Evolutionary conservation across 1,140 invertebrate genomes (phyloP).

Genomic region (Fopius arisanus): DNA sequence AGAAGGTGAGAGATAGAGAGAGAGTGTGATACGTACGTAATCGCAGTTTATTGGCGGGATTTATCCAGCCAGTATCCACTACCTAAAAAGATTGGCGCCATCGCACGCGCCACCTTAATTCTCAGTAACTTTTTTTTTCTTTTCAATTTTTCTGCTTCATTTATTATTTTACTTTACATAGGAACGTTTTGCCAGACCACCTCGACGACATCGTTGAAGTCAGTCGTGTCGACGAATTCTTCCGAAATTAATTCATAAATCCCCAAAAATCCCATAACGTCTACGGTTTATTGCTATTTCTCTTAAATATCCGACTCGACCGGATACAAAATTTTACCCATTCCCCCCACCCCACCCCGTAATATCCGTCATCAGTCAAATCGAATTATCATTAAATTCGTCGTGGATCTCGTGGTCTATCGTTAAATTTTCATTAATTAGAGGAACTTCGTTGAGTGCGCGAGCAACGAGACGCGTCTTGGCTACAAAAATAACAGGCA

Average conservation of each 20-base stretch:
- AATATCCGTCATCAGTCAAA: slow-evolving; percentile 9
- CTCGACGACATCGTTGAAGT: slow-evolving; percentile 30
- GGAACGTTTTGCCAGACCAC: slow-evolving; percentile 64
- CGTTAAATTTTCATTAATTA: slow-evolving; percentile 22
- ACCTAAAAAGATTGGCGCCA: slow-evolving; percentile 37
- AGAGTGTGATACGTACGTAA: slow-evolving; percentile 49
- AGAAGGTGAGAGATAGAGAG: slow-evolving; percentile 36
- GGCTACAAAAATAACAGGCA: slow-evolving; percentile 30
- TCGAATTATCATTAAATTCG: slow-evolving; percentile 11
- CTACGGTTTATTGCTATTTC: slow-evolving; percentile 24
- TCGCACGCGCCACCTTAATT: slow-evolving; percentile 30
- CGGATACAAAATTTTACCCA: neutral
- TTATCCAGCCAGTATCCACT: slow-evolving; percentile 37
- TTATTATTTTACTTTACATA: slow-evolving; percentile 64
- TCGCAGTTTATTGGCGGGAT: slow-evolving; percentile 39
- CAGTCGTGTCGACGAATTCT: slow-evolving; percentile 27
- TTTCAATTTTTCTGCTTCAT: slow-evolving; percentile 49
- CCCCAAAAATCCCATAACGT: slow-evolving; percentile 12
- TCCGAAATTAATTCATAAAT: slow-evolving; percentile 34
- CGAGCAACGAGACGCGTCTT: slow-evolving; percentile 25
- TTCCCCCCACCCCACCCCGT: too few species aligned
- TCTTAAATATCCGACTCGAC: slow-evolving; percentile 25
- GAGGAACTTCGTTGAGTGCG: slow-evolving; percentile 35
- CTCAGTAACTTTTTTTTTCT: slow-evolving; percentile 27
- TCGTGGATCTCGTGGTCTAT: neutral